Percentiles rank a stretch among this genome's conserved stretches.
These are phyloP conservation scores for Neogobius melanostomus DNA, from an alignment of 2,113 vertebrate genomes.

Conservation along the genomic window DNA sequence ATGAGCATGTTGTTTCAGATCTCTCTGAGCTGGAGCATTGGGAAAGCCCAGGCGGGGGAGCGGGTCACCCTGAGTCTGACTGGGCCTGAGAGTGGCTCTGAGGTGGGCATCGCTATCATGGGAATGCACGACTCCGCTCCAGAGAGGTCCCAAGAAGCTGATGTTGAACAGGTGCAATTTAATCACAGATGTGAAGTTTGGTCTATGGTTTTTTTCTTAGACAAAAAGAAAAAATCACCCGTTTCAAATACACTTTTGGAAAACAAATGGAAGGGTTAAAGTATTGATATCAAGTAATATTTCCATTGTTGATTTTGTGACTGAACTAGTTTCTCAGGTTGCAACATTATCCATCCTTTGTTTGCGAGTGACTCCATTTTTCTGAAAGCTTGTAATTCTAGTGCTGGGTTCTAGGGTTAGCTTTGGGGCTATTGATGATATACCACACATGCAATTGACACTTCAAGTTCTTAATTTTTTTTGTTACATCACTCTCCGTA, in stretches of 20 bases:
- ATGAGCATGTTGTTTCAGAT: constrained; percentile 66
- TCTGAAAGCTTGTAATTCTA: constrained; percentile 42
- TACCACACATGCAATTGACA: constrained; percentile 12
- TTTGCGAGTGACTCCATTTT: constrained; percentile 24
- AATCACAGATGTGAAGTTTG: no score
- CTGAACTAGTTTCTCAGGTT: constrained; percentile 46
- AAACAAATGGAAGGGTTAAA: no score
- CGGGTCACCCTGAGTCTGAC: constrained; percentile 77
- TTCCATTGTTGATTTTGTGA: background rate
- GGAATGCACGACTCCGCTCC: constrained; percentile 70
- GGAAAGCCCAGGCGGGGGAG: constrained; percentile 75
- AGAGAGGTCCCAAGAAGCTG: constrained; percentile 69
- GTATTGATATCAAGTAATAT: background rate
- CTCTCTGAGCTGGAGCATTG: constrained; percentile 82
- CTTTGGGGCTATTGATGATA: constrained; percentile 68
- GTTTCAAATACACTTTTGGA: no score
- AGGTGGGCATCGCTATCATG: constrained; percentile 77
- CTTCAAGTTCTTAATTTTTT: background rate
- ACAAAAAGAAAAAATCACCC: background rate
- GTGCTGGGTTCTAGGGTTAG: constrained; percentile 25
- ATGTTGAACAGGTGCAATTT: constrained; percentile 58
- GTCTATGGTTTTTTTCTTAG: background rate
- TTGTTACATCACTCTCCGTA: constrained; percentile 14
- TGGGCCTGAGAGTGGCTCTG: constrained; percentile 65
- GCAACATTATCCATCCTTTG: constrained; percentile 59